A percentile compares a stretch with the other conserved stretches of the same genome.
phyloP scores from a whole-genome alignment of 2,888 invertebrate species.

The Meandrusa payeni region DNA sequence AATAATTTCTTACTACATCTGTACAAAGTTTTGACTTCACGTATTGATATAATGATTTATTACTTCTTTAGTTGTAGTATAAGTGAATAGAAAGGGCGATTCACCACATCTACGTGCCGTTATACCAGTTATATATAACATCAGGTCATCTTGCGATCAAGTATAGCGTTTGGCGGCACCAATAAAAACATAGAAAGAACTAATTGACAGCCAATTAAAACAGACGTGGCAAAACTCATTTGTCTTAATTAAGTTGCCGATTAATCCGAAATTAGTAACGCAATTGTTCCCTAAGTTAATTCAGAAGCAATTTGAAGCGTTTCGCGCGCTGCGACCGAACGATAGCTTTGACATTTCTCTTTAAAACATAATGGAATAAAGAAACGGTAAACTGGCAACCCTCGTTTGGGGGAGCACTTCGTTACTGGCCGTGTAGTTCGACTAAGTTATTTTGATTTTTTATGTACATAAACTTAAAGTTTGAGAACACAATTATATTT shows the following conservation, averaged over 20 bases:
- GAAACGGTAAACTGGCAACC: conserved; percentile 75
- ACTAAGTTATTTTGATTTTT: conserved; percentile 41
- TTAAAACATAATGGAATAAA: conserved; percentile 79
- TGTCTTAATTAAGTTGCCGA: conserved; percentile 41
- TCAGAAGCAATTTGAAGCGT: conserved; percentile 38
- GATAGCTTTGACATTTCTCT: conserved; percentile 77
- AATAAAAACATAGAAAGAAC: conserved; percentile 12
- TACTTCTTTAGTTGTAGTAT: too few species aligned
- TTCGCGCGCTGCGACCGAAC: conserved; percentile 53
- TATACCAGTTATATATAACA: too few species aligned
- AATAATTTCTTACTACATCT: too few species aligned
- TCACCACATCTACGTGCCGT: too few species aligned
- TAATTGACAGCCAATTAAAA: conserved; percentile 41
- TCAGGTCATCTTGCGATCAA: too few species aligned
- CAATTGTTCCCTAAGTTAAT: conserved; percentile 44
- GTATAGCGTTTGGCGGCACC: neutral
- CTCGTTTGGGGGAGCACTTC: conserved; percentile 61
- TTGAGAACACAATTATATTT: too few species aligned
- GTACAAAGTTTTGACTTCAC: too few species aligned
- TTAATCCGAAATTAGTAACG: conserved; percentile 46
- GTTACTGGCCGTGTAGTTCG: conserved; percentile 46
- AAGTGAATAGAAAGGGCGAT: too few species aligned
- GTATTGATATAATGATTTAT: too few species aligned
- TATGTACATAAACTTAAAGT: too few species aligned
- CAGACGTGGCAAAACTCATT: conserved; percentile 36